phyloP scores from a whole-genome alignment of 2,113 vertebrate species.

The Chaenogobius annularis region DNA sequence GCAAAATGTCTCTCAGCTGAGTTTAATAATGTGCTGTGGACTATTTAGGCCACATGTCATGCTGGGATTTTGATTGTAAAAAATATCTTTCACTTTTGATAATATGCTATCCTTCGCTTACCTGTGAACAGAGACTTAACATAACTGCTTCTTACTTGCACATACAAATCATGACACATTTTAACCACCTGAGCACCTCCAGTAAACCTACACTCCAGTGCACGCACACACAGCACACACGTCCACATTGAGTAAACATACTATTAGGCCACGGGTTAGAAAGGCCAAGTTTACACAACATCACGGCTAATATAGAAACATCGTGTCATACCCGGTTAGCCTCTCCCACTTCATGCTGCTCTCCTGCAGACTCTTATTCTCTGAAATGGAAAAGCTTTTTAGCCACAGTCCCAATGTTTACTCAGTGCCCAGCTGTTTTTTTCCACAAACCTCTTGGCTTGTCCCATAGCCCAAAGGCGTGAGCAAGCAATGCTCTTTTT shows the following conservation, averaged over 20 bases:
- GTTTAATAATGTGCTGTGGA: slow-evolving; percentile 11
- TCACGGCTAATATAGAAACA: slow-evolving; percentile 38
- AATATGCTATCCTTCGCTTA: slow-evolving; percentile 24
- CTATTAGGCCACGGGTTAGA: slow-evolving; percentile 7
- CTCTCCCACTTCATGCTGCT: slow-evolving; percentile 13
- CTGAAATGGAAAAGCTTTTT: slow-evolving; percentile 67
- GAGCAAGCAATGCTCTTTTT: background rate
- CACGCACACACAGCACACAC: background rate
- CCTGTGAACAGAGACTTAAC: slow-evolving; percentile 4
- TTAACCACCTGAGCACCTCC: too few species aligned
- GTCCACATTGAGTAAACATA: slow-evolving; percentile 18
- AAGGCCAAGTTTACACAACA: slow-evolving; percentile 18
- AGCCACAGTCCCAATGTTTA: slow-evolving; percentile 54
- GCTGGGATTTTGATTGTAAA: slow-evolving; percentile 1
- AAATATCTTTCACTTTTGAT: background rate
- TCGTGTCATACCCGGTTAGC: slow-evolving; percentile 20
- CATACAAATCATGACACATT: slow-evolving; percentile 30
- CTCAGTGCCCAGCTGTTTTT: slow-evolving; percentile 44
- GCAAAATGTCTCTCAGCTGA: slow-evolving; percentile 46
- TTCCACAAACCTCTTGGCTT: slow-evolving; percentile 32
- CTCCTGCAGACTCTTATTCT: slow-evolving; percentile 12
- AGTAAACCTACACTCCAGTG: too few species aligned
- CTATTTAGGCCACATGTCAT: slow-evolving; percentile 7
- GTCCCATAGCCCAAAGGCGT: slow-evolving; percentile 27
- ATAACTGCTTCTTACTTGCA: background rate